A percentile compares a stretch with the other conserved stretches of the same genome.
phyloP scores from a whole-genome alignment of 2,113 vertebrate genomes.

The Indri indri region DNA sequence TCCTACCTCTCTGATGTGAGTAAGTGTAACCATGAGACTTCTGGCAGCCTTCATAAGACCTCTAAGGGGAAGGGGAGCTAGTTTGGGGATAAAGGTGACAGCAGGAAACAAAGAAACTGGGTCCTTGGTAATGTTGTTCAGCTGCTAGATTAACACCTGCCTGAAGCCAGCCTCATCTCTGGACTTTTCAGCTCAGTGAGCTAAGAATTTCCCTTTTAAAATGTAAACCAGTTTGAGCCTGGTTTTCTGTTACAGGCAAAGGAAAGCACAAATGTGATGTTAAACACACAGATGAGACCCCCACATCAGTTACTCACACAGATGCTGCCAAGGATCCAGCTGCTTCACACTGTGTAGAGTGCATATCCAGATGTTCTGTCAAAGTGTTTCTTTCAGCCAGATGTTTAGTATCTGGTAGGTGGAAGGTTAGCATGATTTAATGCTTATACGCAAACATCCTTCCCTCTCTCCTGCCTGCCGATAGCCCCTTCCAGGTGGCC shows the following conservation, averaged over 20 bases:
- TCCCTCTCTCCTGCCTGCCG: background rate
- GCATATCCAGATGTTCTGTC: constrained; percentile 70
- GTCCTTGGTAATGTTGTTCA: background rate
- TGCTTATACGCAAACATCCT: constrained; percentile 19
- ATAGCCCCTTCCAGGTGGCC: background rate
- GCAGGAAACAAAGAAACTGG: background rate
- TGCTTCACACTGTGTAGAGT: constrained; percentile 26
- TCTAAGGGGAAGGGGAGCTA: background rate
- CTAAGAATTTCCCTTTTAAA: constrained; percentile 39
- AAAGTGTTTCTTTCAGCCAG: constrained; percentile 53
- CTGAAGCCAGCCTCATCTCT: background rate
- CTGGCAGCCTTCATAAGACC: background rate
- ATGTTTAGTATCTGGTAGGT: constrained; percentile 60
- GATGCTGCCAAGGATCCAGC: constrained; percentile 67
- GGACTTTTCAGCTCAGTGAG: background rate
- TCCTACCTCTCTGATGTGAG: background rate
- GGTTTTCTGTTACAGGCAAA: constrained; percentile 64
- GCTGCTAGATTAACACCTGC: background rate
- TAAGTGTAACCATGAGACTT: background rate
- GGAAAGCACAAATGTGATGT: constrained; percentile 55
- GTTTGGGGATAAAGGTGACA: background rate
- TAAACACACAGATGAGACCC: constrained; percentile 65
- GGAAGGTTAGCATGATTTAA: constrained; percentile 47
- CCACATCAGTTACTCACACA: constrained; percentile 17
- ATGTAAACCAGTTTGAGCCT: constrained; percentile 9